Conservation (phyloP, 2,113 vertebrate genomes). For the Tragelaphus buxtoni region DNA sequence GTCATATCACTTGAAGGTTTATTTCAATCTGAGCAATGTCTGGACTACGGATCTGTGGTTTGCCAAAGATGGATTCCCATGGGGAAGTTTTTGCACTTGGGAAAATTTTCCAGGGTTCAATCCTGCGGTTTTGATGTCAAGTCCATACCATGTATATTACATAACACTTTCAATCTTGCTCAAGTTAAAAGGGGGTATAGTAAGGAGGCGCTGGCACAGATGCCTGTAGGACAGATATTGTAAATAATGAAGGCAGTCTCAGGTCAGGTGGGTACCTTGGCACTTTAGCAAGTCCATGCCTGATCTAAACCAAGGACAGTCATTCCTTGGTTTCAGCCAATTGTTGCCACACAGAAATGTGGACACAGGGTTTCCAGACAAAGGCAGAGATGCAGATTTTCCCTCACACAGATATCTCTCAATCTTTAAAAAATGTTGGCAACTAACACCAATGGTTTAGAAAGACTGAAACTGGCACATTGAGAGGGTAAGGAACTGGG, state of each 20-base stretch:
- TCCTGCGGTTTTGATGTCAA: not conserved
- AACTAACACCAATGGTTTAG: not conserved
- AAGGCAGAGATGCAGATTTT: not conserved
- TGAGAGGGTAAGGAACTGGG: not conserved
- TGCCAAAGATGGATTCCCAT: not conserved
- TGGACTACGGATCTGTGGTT: not conserved
- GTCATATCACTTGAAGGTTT: not conserved
- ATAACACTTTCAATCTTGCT: not conserved
- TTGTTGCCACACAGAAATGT: not conserved
- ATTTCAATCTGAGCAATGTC: constrained; percentile 13
- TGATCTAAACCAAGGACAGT: not conserved
- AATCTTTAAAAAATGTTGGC: not conserved
- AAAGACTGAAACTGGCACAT: not conserved
- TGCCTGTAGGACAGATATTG: not conserved
- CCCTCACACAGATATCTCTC: not conserved
- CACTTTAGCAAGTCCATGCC: not conserved
- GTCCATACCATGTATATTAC: not conserved
- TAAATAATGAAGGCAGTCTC: not conserved
- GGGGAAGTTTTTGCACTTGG: not conserved
- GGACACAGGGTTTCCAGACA: not conserved
- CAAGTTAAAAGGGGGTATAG: not conserved
- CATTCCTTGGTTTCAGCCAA: not conserved
- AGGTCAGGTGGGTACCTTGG: not conserved
- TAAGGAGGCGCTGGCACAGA: not conserved
- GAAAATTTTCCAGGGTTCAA: not conserved